Conservation (phyloP, 2,888 invertebrate genomes). For the Julus scanicus region DNA sequence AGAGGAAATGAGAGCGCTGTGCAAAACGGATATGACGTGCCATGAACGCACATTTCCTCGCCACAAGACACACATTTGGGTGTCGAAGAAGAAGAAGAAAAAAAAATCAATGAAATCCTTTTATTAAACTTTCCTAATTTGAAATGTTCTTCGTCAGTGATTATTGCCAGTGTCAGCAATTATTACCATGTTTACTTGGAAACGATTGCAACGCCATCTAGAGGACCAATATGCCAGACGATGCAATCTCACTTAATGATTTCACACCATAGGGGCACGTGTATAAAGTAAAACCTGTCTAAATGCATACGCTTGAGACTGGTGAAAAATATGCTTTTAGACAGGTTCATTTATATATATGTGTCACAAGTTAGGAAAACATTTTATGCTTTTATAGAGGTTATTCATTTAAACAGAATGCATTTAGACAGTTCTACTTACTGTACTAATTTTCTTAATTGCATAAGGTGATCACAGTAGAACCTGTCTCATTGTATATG, state of each 20-base stretch:
- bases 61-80: conserved; percentile 29
- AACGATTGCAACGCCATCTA: not conserved
- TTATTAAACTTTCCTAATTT: conserved; percentile 45
- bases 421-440: no score
- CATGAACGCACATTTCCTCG: conserved; percentile 37
- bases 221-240: not conserved
- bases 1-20: conserved; percentile 40
- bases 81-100: conserved; percentile 31
- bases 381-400: no score
- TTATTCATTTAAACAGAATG: no score
- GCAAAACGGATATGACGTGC: conserved; percentile 44
- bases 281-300: not conserved
- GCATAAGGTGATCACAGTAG: not conserved
- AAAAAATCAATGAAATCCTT: conserved; percentile 22
- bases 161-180: not conserved
- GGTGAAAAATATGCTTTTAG: no score
- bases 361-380: no score
- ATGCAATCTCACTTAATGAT: not conserved
- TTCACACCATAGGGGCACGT: no score
- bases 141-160: conserved; percentile 35
- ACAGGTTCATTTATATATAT: no score
- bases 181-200: not conserved
- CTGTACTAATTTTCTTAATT: not conserved
- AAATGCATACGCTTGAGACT: no score
- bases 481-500: not conserved